Percentiles rank a stretch among this genome's conserved stretches.
Conservation (phyloP, 1,140 invertebrate species). For the Achroia grisella region DNA sequence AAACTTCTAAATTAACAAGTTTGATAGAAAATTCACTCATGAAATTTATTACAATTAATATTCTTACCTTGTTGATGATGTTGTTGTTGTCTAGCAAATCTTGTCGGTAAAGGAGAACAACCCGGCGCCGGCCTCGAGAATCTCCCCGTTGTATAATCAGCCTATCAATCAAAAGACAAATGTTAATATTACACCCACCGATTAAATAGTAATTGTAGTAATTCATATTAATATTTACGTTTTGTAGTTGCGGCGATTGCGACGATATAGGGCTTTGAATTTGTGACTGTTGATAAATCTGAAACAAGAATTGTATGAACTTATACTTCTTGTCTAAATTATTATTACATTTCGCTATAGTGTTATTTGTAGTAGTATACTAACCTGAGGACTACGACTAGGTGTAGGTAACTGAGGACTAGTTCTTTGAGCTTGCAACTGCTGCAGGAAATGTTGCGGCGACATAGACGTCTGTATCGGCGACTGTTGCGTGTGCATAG, state of each 20-base stretch:
- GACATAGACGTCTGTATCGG: constrained; percentile 69
- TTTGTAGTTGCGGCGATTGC: constrained; percentile 68
- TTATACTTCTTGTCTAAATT: not conserved
- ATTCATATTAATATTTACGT: constrained; percentile 31
- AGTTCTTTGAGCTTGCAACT: constrained; percentile 60
- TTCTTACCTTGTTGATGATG: constrained; percentile 69
- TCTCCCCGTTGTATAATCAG: constrained; percentile 50
- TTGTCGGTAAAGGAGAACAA: constrained; percentile 65
- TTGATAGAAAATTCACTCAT: no score
- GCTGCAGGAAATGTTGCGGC: constrained; percentile 61
- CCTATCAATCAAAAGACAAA: constrained; percentile 24
- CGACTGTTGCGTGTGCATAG: constrained; percentile 73
- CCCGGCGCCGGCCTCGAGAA: constrained; percentile 64
- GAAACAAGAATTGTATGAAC: constrained; percentile 16
- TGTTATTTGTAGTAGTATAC: constrained; percentile 3
- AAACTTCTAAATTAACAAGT: no score
- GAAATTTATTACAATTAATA: no score
- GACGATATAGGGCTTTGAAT: constrained; percentile 69
- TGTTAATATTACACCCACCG: not conserved
- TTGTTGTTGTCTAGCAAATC: constrained; percentile 67
- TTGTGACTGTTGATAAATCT: constrained; percentile 70
- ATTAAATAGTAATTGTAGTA: not conserved
- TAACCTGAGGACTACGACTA: constrained; percentile 68
- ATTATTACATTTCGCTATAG: no score
- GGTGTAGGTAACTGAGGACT: constrained; percentile 65